Base-by-base conservation (phyloP, 2,113 vertebrate species). In the Sinocyclocheilus anshuiensis region DNA sequence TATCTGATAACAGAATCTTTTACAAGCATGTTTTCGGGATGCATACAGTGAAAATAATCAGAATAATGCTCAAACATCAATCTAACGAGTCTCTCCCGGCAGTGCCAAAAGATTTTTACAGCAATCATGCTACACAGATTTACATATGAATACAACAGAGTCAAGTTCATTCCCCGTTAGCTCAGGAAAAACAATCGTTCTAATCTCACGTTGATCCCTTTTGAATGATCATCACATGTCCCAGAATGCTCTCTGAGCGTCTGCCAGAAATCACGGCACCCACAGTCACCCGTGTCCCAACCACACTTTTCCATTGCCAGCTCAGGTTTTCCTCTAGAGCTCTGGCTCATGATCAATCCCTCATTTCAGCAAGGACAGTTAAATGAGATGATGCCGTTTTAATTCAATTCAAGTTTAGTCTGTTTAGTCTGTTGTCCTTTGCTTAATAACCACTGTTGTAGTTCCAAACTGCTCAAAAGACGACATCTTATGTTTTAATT, bases 171-270 rank as follows among this genome's bases (percentile, higher is more conserved):
- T 63, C 59, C 79, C n/a, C 15, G 4, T 67, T 81, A 65, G 39
- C 39, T 81, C 39, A 65, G 59, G 59, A 24, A 81, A 65, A 81
- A 63, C 6, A 80, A 67, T 81, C 36, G 24, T 81, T 48, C 39
- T 81, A 81, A 81, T 79, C 88, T 50, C 67, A 59, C 65, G 39
- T 71, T 85, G 81, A 85, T 87, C 85, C 85, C 53, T 87, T 87
- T 85, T 85, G 71, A 87, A 89, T 53, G 67, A 75, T 55, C 42
- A 67, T 77, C 20, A 55, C 2, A 39, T 74, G 53, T 82, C 72
- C 61, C 69, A 53, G 33, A 59, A 42, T 50, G 24, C 87, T 71
- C 78, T 85, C 77, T 77, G 77, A 20, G 29, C 67, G 36, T 75
- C 76, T 78, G 63, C 61, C 75, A 59, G 29, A 69, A 39, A 65